Percentiles rank a stretch among this genome's conserved stretches.
phyloP scores from a whole-genome alignment of 2,888 invertebrate species.

The Nephrotoma appendiculata region DNA sequence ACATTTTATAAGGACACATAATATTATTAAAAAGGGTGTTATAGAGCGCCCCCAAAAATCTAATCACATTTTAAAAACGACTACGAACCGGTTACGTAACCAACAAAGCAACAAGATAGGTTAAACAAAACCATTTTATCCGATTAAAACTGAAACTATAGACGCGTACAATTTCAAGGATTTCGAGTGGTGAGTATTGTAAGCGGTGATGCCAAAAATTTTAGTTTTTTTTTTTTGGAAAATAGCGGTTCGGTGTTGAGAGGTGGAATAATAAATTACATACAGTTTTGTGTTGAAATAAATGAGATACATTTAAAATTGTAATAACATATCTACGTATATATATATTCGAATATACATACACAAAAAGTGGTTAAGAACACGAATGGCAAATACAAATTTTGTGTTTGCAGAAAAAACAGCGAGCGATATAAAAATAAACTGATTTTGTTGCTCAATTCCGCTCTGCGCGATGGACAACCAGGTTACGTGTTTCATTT shows the following conservation, averaged over 20 bases:
- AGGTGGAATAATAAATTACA: not conserved
- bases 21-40: not conserved
- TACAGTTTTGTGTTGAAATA: not conserved
- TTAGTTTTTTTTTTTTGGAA: no score
- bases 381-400: not conserved
- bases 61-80: not conserved
- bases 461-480: not conserved
- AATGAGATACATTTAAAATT: not conserved
- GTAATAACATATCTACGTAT: not conserved
- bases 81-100: not conserved
- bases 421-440: not conserved
- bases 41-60: not conserved
- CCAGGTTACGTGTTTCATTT: not conserved
- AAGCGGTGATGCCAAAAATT: not conserved
- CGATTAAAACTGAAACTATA: not conserved
- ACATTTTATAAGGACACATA: not conserved
- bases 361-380: not conserved
- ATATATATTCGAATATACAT: not conserved
- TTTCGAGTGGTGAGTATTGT: not conserved
- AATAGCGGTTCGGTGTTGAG: not conserved
- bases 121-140: not conserved
- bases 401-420: not conserved
- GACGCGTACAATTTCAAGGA: not conserved
- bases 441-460: not conserved
- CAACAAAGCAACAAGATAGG: no score